Conservation (phyloP, 1,140 invertebrate species). For the Gonioctena quinquepunctata region DNA sequence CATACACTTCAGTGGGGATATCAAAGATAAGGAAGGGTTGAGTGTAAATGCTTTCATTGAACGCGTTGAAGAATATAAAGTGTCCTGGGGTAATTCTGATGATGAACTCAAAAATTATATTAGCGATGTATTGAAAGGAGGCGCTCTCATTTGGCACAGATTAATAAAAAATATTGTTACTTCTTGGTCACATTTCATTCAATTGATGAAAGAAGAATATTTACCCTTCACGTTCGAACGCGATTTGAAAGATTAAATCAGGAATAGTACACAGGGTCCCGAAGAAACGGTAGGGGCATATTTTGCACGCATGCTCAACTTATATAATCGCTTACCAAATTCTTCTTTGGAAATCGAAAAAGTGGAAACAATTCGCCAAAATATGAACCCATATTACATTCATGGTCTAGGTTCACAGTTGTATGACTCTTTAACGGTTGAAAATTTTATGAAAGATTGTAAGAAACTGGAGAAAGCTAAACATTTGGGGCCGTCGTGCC, state of each 20-base stretch:
- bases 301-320: neutral
- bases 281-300: neutral
- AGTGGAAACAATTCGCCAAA: neutral
- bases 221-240: neutral
- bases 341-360: neutral
- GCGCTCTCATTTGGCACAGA: neutral
- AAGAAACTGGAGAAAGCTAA: neutral
- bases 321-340: neutral
- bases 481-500: neutral
- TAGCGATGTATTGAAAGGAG: neutral
- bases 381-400: neutral
- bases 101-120: neutral
- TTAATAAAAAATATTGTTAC: neutral
- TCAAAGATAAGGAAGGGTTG: neutral
- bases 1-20: neutral
- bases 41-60: conserved; percentile 1
- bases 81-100: neutral
- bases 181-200: neutral
- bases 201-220: neutral
- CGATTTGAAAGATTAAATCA: neutral
- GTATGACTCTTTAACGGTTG: neutral
- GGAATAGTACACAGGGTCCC: neutral
- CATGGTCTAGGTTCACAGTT: neutral
- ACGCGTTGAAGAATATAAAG: neutral
- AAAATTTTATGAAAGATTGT: neutral